A percentile compares a stretch with the other conserved stretches of the same genome.
These are phyloP conservation scores for Phataginus tetradactyla DNA, from an alignment of 2,797 vertebrate genomes.

Conservation along the genomic window DNA sequence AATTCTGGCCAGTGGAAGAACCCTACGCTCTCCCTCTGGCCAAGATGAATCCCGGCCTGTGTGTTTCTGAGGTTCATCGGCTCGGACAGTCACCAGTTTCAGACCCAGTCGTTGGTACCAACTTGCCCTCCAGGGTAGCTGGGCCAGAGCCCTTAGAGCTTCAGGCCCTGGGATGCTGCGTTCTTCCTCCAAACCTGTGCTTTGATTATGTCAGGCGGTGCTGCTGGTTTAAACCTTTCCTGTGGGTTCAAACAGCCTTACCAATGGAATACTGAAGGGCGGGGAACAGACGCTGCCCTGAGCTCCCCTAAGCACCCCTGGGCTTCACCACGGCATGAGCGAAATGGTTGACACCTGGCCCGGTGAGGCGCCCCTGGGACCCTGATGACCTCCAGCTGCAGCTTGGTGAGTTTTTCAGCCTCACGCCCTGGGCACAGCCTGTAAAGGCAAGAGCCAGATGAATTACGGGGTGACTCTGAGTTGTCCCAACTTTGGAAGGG, in stretches of 20 bases:
- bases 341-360: neutral
- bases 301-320: accelerated
- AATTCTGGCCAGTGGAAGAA: neutral
- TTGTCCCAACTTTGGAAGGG: no score
- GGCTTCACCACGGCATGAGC: neutral
- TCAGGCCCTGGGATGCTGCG: no score
- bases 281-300: neutral
- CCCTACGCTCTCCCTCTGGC: accelerated
- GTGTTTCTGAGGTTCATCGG: neutral
- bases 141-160: neutral
- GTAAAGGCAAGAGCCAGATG: neutral
- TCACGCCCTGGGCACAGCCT: neutral
- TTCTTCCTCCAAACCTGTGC: neutral
- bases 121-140: neutral
- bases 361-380: neutral
- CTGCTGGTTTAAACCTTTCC: neutral
- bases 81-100: accelerated
- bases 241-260: neutral
- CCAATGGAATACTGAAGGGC: accelerated
- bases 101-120: no score
- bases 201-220: neutral
- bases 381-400: neutral
- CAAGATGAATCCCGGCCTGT: accelerated
- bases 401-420: neutral
- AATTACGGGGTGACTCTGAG: accelerated